Percentiles rank a stretch among this genome's conserved stretches.
Evolutionary conservation across 2,888 invertebrate species (phyloP).

Genomic region (Globia sparganii): DNA sequence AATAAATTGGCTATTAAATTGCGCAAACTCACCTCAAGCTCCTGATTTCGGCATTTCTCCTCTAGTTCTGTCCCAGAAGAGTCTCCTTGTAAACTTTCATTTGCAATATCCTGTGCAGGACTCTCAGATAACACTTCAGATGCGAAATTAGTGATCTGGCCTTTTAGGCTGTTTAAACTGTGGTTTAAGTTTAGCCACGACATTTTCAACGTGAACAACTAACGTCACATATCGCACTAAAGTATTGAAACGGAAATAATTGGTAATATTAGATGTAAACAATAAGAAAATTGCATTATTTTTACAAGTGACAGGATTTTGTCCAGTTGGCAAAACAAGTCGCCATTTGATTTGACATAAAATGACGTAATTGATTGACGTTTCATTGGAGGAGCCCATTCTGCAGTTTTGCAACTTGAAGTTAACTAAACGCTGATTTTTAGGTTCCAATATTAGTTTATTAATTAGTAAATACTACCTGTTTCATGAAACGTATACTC

Average conservation of each 20-base stretch:
- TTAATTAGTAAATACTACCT: neutral
- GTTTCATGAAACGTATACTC: fast-evolving
- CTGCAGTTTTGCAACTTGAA: neutral
- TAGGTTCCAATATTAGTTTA: no score
- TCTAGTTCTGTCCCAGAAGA: constrained; percentile 88
- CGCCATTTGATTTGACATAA: constrained; percentile 70
- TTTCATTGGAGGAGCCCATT: neutral
- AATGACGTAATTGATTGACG: constrained; percentile 64
- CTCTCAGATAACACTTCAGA: constrained; percentile 96
- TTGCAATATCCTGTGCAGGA: constrained; percentile 87
- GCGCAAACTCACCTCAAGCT: constrained; percentile 90
- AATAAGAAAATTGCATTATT: constrained; percentile 88
- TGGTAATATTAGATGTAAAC: constrained; percentile 79
- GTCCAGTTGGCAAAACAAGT: constrained; percentile 90
- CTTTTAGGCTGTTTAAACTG: constrained; percentile 93
- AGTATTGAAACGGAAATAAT: constrained; percentile 72
- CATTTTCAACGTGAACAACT: constrained; percentile 83
- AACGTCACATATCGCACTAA: constrained; percentile 80
- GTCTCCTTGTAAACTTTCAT: constrained; percentile 69
- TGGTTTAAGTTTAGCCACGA: constrained; percentile 93
- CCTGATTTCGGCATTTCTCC: constrained; percentile 90
- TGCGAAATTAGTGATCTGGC: constrained; percentile 96
- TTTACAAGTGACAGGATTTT: constrained; percentile 84
- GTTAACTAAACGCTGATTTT: constrained; percentile 17
- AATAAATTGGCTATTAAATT: constrained; percentile 52